These are phyloP conservation scores for Ranitomeya variabilis DNA, from an alignment of 2,113 vertebrate genomes.

Conservation along the genomic window DNA sequence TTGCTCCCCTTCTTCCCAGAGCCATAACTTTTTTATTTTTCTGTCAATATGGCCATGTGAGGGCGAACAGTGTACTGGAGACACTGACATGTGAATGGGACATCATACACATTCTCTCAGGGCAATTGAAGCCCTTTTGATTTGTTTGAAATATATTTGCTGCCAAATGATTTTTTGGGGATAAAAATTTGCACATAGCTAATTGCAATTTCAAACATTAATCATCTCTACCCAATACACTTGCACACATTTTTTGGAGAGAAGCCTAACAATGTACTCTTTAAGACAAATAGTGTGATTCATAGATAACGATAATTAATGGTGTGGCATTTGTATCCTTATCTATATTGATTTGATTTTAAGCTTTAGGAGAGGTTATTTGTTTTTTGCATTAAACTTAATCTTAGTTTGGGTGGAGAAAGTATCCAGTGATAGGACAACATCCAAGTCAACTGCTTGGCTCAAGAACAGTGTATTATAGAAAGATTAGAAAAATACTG, in stretches of 20 bases:
- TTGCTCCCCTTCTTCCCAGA: too few relatives aligned
- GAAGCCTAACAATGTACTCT: not conserved
- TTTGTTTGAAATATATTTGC: too few relatives aligned
- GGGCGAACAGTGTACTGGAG: too few relatives aligned
- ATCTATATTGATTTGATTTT: constrained; percentile 33
- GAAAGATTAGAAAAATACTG: not conserved
- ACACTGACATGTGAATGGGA: too few relatives aligned
- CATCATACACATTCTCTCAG: too few relatives aligned
- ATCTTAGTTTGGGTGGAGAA: constrained; percentile 14
- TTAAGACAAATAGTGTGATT: not conserved
- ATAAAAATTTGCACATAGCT: too few relatives aligned
- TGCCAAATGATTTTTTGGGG: too few relatives aligned
- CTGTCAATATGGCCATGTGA: too few relatives aligned
- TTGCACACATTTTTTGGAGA: not conserved
- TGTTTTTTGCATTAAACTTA: not conserved
- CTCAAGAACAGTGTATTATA: not conserved
- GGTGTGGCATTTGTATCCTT: constrained; percentile 1
- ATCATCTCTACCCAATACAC: not conserved
- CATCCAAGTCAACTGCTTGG: not conserved
- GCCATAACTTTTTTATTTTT: too few relatives aligned
- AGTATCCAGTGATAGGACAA: constrained; percentile 17
- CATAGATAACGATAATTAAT: not conserved
- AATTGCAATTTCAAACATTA: too few relatives aligned
- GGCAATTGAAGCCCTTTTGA: too few relatives aligned
- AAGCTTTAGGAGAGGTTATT: not conserved